These are phyloP conservation scores for Corythornis madagascariensis DNA, from an alignment of 2,113 vertebrate species.

Conservation along the genomic window DNA sequence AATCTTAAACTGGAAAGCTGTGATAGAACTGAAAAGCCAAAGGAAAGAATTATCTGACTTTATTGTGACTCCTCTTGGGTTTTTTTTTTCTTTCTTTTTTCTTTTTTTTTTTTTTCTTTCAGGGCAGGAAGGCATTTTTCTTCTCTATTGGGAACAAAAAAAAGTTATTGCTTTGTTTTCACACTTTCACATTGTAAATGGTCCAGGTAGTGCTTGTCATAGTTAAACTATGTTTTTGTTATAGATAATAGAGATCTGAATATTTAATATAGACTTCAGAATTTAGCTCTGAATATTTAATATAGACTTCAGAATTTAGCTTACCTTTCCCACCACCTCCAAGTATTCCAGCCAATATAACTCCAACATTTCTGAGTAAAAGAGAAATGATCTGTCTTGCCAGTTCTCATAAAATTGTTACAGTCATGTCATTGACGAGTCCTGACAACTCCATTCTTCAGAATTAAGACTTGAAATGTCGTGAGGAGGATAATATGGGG, in stretches of 20 bases:
- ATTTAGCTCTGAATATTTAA: neutral
- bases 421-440: neutral
- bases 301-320: neutral
- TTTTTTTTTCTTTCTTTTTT: neutral
- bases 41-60: neutral
- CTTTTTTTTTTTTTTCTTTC: too few relatives aligned
- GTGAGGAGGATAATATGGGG: neutral
- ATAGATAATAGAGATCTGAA: neutral
- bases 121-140: neutral
- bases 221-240: neutral
- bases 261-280: neutral
- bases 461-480: neutral
- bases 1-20: conserved; percentile 15
- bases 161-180: neutral
- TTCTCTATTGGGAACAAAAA: neutral
- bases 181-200: neutral
- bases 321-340: neutral
- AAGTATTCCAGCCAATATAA: neutral
- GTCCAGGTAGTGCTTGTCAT: neutral
- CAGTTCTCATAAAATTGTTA: conserved; percentile 16
- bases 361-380: neutral
- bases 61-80: neutral
- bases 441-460: neutral
- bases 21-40: neutral
- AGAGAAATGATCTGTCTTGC: neutral